Evolutionary conservation across 2,113 vertebrate genomes (phyloP), one percentile per base, ranked within the genome.

Genomic region (Dasyprocta punctata): DNA sequence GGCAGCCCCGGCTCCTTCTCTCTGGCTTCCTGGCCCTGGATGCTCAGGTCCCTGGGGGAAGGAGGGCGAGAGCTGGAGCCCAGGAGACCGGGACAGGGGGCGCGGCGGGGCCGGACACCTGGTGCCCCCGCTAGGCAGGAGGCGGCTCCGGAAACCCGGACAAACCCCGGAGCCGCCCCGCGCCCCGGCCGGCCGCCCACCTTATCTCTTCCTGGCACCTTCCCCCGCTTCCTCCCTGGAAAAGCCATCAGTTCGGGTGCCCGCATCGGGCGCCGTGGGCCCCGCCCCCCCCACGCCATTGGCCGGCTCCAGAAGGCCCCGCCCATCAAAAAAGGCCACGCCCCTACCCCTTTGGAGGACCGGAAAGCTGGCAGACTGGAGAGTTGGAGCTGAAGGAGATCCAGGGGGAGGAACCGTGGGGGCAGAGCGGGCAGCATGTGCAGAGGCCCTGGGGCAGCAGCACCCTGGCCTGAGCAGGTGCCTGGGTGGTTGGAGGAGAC

Each of bases 121-220:
- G 98, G 94, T 86, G 94, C 54, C 89, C 92, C 38, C 24, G 44
- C 84, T 86, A 26, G 82, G 83, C 85, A 73, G 96, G 97, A 91
- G 97, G 96, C 54, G 61, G 87, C 97, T 97, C 97, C 96, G 98
- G 98, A 98, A 98, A 97, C 67, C 61, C 38, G 71, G 95, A 97
- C 97, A 98, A 97, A 96, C 93, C 97, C 97, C 86, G 96, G 97
- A 91, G 95, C 47, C 67, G 65, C 65, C 94, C 95, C 87, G 69
- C 61, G 73, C 89, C 97, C 95, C 41, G 75, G 86, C 92, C 90
- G 33, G 86, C 87, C 61, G 78, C 81, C 89, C 94, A 77, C 93
- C 97, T 98, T 98, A 98, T 98, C 98, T 98, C 98, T 98, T 98
- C 98, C 98, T 95, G 98, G 96, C 98, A 98, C 98, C 97, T 98